Evolutionary conservation across 2,888 invertebrate species (phyloP).

Genomic region (Nymphalis urticae): DNA sequence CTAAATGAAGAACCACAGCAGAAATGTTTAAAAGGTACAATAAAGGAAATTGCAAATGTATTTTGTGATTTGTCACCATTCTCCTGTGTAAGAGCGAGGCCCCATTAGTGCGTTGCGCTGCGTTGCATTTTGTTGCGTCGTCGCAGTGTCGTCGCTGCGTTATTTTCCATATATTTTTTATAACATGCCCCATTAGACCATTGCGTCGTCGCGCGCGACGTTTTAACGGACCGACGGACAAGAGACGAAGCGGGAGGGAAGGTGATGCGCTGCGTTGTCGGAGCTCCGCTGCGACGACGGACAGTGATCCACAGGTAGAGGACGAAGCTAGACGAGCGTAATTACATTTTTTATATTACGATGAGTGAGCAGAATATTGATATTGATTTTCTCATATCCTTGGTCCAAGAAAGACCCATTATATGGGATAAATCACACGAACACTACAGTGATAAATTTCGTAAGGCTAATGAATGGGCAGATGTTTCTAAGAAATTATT

Average conservation of each 20-base stretch:
- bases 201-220: conserved; percentile 18
- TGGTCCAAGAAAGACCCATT: conserved; percentile 40
- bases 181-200: conserved; percentile 10
- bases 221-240: conserved; percentile 28
- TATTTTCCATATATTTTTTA: conserved; percentile 25
- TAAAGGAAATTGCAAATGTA: too few relatives aligned
- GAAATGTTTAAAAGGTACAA: too few relatives aligned
- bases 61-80: too few relatives aligned
- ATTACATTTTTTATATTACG: conserved; percentile 23
- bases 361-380: conserved; percentile 43
- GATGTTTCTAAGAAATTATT: too few relatives aligned
- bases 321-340: not conserved
- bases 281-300: conserved; percentile 30
- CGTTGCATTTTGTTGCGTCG: too few relatives aligned
- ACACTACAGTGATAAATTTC: conserved; percentile 10
- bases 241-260: conserved; percentile 28
- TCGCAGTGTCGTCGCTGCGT: conserved; percentile 15
- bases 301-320: conserved; percentile 20
- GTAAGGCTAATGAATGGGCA: too few relatives aligned
- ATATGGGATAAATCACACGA: conserved; percentile 24
- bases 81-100: too few relatives aligned
- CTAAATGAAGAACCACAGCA: too few relatives aligned
- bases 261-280: conserved; percentile 33
- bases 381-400: conserved; percentile 37
- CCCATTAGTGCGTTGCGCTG: too few relatives aligned